Conservation (phyloP, 2,113 vertebrate genomes). For the Prochilodus magdalenae region DNA sequence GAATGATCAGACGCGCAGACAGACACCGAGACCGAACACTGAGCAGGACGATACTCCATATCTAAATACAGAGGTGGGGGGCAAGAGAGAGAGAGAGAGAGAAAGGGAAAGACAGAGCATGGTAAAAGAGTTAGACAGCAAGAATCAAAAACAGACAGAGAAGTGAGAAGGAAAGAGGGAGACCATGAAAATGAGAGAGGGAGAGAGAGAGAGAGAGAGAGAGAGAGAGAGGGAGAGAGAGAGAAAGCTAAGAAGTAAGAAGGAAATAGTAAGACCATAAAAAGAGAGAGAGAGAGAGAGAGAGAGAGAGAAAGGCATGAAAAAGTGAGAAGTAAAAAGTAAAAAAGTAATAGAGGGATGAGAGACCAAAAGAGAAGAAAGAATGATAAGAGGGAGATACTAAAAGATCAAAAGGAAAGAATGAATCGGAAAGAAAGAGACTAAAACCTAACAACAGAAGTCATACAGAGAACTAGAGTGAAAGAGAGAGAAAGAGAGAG, state of each 20-base stretch:
- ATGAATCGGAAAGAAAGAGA: no score
- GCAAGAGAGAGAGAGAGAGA: background rate
- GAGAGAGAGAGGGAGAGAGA: background rate
- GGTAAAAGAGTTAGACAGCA: no score
- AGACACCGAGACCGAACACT: background rate
- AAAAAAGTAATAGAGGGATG: background rate
- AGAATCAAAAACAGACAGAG: background rate
- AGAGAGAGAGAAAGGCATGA: background rate
- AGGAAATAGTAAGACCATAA: background rate
- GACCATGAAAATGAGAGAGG: background rate
- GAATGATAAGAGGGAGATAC: background rate
- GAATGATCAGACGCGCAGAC: background rate
- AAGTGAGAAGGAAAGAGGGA: background rate
- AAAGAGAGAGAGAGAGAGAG: background rate
- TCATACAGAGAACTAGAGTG: no score
- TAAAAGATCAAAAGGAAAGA: background rate
- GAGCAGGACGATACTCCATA: no score
- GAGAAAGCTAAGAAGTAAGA: background rate
- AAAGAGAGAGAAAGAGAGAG: no score
- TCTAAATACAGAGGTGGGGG: background rate
- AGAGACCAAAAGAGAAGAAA: background rate
- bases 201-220: background rate
- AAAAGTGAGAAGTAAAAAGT: no score
- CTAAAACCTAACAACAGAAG: no score
- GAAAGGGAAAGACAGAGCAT: background rate